These are phyloP conservation scores for Neotoxoptera formosana DNA, from an alignment of 1,140 invertebrate species.

Conservation along the genomic window DNA sequence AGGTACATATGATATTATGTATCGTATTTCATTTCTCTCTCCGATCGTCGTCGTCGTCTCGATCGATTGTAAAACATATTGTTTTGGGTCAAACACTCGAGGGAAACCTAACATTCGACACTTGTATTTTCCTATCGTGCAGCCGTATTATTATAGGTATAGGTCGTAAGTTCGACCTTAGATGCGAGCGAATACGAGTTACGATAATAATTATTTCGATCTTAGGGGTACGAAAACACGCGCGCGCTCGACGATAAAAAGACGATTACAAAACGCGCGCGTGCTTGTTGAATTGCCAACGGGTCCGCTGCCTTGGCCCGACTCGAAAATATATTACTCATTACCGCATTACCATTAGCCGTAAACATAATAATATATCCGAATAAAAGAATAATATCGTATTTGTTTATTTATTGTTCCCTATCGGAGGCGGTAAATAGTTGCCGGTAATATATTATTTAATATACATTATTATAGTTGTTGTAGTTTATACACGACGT, in stretches of 20 bases:
- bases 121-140: no score
- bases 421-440: no score
- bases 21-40: neutral
- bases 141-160: no score
- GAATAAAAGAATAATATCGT: neutral
- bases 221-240: neutral
- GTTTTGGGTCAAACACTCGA: neutral
- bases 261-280: neutral
- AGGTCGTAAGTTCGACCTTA: neutral
- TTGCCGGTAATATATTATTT: no score
- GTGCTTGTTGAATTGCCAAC: conserved; percentile 22
- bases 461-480: no score
- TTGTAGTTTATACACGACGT: no score
- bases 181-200: neutral
- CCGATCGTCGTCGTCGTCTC: neutral
- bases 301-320: neutral
- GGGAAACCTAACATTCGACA: neutral
- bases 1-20: no score
- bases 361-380: neutral
- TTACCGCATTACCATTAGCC: neutral
- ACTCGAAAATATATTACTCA: neutral
- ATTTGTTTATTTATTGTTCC: neutral
- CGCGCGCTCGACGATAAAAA: neutral
- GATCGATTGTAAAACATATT: neutral
- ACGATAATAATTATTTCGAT: neutral